Percentiles rank a stretch among this genome's conserved stretches.
Conservation (phyloP, 92 coral and sea anemone genomes). For the Pocillopora grandis region DNA sequence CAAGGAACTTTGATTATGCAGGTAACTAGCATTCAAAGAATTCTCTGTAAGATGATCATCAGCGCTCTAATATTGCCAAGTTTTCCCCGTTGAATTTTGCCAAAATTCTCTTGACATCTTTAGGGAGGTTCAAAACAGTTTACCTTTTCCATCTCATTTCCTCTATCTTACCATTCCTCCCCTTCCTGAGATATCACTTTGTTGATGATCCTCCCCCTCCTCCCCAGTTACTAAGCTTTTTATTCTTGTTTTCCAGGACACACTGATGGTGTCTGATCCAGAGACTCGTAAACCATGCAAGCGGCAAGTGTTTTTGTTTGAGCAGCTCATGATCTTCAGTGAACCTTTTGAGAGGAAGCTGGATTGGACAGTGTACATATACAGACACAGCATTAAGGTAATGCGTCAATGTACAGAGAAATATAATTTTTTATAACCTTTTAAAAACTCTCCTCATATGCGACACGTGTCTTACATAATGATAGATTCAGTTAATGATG, state of each 20-base stretch:
- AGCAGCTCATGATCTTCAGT: conserved; percentile 95
- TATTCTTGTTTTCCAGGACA: conserved; percentile 63
- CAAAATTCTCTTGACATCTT: too few species aligned
- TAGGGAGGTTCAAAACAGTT: too few species aligned
- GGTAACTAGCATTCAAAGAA: conserved; percentile 25
- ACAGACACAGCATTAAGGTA: conserved; percentile 97
- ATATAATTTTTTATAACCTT: not conserved
- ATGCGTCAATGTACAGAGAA: not conserved
- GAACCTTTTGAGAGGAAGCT: conserved; percentile 94
- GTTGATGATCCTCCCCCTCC: not conserved
- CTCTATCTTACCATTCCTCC: not conserved
- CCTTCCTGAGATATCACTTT: not conserved
- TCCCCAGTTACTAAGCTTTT: not conserved
- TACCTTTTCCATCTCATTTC: not conserved
- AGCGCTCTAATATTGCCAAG: too few species aligned
- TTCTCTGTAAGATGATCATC: too few species aligned
- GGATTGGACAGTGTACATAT: conserved; percentile 98
- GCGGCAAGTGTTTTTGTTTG: conserved; percentile 95
- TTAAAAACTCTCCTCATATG: too few species aligned
- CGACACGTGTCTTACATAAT: too few species aligned
- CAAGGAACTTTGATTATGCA: conserved; percentile 88
- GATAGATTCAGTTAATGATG: too few species aligned
- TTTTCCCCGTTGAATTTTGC: too few species aligned
- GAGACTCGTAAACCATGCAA: conserved; percentile 87
- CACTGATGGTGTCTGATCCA: conserved; percentile 77